Evolutionary conservation across 2,888 invertebrate species (phyloP).

Genomic region (Thysanoteuthis rhombus): DNA sequence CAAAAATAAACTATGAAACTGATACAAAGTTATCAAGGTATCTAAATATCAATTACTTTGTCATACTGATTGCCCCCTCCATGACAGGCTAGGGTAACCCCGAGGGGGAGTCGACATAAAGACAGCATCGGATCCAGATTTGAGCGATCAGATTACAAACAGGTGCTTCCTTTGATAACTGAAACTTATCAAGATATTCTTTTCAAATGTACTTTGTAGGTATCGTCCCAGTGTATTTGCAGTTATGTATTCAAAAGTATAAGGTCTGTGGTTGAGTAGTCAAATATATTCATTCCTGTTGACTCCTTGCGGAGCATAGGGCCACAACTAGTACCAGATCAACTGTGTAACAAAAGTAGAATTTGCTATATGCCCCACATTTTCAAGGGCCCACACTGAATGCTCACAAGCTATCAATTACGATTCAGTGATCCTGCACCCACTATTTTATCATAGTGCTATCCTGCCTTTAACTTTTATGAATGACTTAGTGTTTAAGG

Average conservation of each 20-base stretch:
- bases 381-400: too few relatives aligned
- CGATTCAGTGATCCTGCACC: too few relatives aligned
- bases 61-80: not conserved
- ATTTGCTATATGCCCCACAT: too few relatives aligned
- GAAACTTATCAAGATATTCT: not conserved
- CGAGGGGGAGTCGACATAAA: too few relatives aligned
- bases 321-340: too few relatives aligned
- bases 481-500: too few relatives aligned
- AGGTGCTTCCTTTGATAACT: not conserved
- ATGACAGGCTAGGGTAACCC: not conserved
- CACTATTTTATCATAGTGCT: too few relatives aligned
- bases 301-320: too few relatives aligned
- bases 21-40: not conserved
- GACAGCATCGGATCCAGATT: not conserved
- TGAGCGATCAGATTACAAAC: not conserved
- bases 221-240: not conserved
- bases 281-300: too few relatives aligned
- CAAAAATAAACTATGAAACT: not conserved
- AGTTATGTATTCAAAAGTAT: not conserved
- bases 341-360: too few relatives aligned
- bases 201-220: not conserved
- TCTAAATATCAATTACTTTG: not conserved
- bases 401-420: too few relatives aligned
- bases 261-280: not conserved
- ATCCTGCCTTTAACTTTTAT: too few relatives aligned